Evolutionary conservation across 2,113 vertebrate species (phyloP), one percentile per base, ranked within the genome.

Genomic region (Cebidichthys violaceus): DNA sequence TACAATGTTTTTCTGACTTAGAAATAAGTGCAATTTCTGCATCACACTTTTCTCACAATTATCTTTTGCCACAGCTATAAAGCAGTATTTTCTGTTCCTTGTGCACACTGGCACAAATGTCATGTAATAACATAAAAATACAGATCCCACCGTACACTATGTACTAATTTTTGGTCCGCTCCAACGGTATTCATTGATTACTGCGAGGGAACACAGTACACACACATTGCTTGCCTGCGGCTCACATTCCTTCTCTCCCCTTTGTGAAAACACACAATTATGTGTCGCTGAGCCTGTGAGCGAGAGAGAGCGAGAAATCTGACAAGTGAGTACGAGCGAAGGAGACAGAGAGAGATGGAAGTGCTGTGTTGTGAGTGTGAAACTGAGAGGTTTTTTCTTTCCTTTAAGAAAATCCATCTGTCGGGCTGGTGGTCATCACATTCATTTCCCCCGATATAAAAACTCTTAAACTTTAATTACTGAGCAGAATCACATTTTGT

Each of bases 191-290:
- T 61, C 88, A 90, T 89, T 90, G 86, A 91, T 92, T 84, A 83
- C 50, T 79, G 81, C n/a, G 27, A 81, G 60, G 78, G 72, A 85
- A 84, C 75, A 71, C 76, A 59, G 47, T 17, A 50, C 77, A 82
- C 75, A 79, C 62, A 80, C 84, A 65, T 47, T 75, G 77, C 77
- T 62, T 57, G 80, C 84, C 90, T 35, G 80, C 54, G 20, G 86
- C 84, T 82, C 84, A 76, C 75, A 80, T 79, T 90, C 84, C 83
- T 88, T 89, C 78, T 81, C 86, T 82, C 84, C 54, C 76, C 80
- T 86, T 84, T 82, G 85, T 85, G 79, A 91, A 89, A 89, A 88
- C 85, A 79, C 90, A 88, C 85, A 83, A 88, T 89, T 83, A 89
- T 88, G 90, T 91, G 92, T 91, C 24, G 72, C 78, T 77, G 85